phyloP scores from a whole-genome alignment of 2,797 vertebrate species.

The Cephalopachus bancanus region DNA sequence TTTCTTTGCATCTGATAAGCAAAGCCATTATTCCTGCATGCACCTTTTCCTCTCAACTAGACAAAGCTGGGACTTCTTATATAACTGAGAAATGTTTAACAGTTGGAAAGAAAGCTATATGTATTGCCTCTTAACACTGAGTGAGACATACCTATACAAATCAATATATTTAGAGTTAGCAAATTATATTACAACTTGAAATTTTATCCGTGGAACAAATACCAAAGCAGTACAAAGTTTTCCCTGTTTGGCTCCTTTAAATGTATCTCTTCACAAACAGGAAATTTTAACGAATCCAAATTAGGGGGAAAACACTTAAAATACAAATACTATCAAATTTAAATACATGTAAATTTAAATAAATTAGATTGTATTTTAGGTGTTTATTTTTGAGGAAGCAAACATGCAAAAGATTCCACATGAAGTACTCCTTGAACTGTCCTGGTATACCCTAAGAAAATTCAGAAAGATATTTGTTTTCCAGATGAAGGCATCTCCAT shows the following conservation, averaged over 20 bases:
- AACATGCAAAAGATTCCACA: background rate
- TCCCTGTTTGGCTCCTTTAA: background rate
- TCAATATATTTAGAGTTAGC: slow-evolving; percentile 21
- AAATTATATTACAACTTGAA: slow-evolving; percentile 45
- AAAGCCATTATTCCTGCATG: slow-evolving; percentile 19
- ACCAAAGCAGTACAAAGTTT: background rate
- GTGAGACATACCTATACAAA: background rate
- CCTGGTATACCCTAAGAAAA: slow-evolving; percentile 65
- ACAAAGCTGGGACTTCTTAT: background rate
- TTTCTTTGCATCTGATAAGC: slow-evolving; percentile 32
- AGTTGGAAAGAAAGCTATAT: background rate
- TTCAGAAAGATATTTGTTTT: slow-evolving; percentile 47
- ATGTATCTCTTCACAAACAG: background rate
- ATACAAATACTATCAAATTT: background rate
- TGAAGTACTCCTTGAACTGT: background rate
- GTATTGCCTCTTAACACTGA: background rate
- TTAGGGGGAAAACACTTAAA: background rate
- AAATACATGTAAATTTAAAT: background rate
- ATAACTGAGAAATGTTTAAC: slow-evolving; percentile 14
- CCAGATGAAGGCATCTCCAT: slow-evolving; percentile 1
- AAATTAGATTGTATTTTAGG: no score
- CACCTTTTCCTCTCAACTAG: slow-evolving; percentile 46
- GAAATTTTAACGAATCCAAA: slow-evolving; percentile 60
- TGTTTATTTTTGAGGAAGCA: background rate
- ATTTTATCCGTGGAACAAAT: slow-evolving; percentile 47